A percentile compares a stretch with the other conserved stretches of the same genome.
Conservation (phyloP, 1,140 invertebrate genomes). For the Polyergus mexicanus region DNA sequence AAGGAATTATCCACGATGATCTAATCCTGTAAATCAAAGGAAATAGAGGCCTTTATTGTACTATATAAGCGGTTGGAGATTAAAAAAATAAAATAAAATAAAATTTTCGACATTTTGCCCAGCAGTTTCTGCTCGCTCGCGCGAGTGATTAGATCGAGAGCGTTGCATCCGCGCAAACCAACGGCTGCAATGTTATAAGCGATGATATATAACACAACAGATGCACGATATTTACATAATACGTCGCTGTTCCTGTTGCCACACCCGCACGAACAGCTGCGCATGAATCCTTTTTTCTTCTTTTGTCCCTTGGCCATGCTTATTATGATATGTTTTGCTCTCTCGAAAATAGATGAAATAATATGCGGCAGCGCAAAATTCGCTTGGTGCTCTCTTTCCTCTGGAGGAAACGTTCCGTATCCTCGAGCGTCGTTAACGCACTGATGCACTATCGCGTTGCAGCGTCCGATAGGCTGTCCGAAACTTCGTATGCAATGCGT, state of each 20-base stretch:
- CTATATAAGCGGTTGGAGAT: neutral
- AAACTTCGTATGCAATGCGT: slow-evolving; percentile 18
- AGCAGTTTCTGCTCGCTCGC: neutral
- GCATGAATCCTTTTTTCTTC: slow-evolving; percentile 80
- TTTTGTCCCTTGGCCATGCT: slow-evolving; percentile 78
- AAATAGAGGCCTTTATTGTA: neutral
- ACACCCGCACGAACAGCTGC: slow-evolving; percentile 81
- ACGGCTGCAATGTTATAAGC: neutral
- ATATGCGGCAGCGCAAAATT: neutral
- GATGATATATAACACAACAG: slow-evolving; percentile 27
- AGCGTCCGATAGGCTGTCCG: slow-evolving; percentile 15
- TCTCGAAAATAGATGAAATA: neutral
- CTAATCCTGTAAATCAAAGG: neutral
- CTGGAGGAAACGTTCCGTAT: slow-evolving; percentile 37
- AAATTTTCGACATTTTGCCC: neutral
- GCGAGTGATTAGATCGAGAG: slow-evolving; percentile 25
- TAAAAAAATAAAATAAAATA: neutral
- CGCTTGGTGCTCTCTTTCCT: neutral
- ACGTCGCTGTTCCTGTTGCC: slow-evolving; percentile 86
- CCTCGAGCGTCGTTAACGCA: slow-evolving; percentile 40
- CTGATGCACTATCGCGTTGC: slow-evolving; percentile 47
- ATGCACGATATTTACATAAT: slow-evolving; percentile 80
- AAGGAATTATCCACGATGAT: too few species aligned
- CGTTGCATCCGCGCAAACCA: slow-evolving; percentile 8
- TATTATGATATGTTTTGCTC: neutral